These are phyloP conservation scores for Hipposideros armiger DNA, from an alignment of 2,113 vertebrate species.

Conservation along the genomic window DNA sequence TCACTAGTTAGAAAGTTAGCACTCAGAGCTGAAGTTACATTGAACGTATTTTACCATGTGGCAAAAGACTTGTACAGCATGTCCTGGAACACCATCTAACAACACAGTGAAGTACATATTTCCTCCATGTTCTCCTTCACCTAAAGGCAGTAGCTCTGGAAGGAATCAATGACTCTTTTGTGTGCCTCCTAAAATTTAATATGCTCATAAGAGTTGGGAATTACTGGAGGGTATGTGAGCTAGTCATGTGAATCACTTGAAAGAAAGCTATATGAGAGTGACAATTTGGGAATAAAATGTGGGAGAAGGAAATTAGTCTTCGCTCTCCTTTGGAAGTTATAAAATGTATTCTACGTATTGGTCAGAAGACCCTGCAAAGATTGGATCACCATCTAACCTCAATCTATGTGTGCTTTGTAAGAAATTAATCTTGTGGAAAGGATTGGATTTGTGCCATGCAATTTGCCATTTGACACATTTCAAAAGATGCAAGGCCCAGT, in stretches of 20 bases:
- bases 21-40: not conserved
- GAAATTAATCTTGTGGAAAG: constrained; percentile 4
- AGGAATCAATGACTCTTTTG: constrained; percentile 34
- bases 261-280: constrained; percentile 26
- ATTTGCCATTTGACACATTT: constrained; percentile 42
- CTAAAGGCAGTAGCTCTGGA: not conserved
- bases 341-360: not conserved
- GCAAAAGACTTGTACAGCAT: not conserved
- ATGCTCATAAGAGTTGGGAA: not conserved
- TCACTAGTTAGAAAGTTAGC: constrained; percentile 35
- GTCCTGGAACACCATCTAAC: not conserved
- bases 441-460: not conserved
- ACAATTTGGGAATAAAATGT: constrained; percentile 22
- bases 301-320: not conserved
- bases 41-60: constrained; percentile 3
- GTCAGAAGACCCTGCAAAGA: constrained; percentile 4
- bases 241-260: not conserved
- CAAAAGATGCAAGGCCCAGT: not conserved
- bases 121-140: not conserved
- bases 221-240: not conserved
- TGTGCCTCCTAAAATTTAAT: not conserved
- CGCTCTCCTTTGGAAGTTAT: not conserved
- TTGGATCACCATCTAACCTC: not conserved
- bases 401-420: not conserved
- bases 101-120: not conserved